Evolutionary conservation across 2,113 vertebrate genomes (phyloP).

Genomic region (Tichodroma muraria): DNA sequence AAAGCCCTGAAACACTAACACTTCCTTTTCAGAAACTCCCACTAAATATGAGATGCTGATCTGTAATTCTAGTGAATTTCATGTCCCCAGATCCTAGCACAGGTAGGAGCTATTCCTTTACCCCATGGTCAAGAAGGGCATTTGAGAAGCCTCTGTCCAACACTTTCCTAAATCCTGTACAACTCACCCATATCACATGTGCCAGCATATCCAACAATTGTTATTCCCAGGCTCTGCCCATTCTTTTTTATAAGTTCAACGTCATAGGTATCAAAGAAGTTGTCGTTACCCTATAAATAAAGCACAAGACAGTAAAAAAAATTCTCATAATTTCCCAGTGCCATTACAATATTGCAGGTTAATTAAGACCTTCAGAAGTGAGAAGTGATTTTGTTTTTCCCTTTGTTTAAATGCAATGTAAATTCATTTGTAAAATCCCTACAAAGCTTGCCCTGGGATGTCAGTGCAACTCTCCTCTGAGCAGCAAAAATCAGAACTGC

Average conservation of each 20-base stretch:
- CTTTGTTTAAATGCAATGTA: not conserved
- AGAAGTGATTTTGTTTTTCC: not conserved
- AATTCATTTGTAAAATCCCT: not conserved
- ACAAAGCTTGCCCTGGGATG: not conserved
- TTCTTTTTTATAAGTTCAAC: slow-evolving; percentile 85
- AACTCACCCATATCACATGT: slow-evolving; percentile 75
- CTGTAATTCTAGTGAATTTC: not conserved
- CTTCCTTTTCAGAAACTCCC: not conserved
- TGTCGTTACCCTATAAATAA: slow-evolving; percentile 71
- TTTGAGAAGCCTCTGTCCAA: not conserved
- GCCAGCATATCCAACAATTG: slow-evolving; percentile 87
- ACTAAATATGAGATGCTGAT: not conserved
- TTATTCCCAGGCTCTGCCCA: slow-evolving; percentile 93
- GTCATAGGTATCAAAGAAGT: slow-evolving; percentile 82
- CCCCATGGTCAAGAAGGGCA: not conserved
- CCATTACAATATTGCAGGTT: not conserved
- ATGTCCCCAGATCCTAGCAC: not conserved
- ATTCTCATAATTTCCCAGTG: not conserved
- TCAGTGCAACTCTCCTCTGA: not conserved
- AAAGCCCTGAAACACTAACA: not conserved
- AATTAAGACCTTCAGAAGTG: not conserved
- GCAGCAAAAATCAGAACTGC: not conserved
- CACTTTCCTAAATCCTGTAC: not conserved
- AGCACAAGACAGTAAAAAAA: not conserved
- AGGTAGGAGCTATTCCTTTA: not conserved